A percentile compares a stretch with the other conserved stretches of the same genome.
phyloP scores from a whole-genome alignment of 2,888 invertebrate genomes.

The Troglohyphantes excavatus region DNA sequence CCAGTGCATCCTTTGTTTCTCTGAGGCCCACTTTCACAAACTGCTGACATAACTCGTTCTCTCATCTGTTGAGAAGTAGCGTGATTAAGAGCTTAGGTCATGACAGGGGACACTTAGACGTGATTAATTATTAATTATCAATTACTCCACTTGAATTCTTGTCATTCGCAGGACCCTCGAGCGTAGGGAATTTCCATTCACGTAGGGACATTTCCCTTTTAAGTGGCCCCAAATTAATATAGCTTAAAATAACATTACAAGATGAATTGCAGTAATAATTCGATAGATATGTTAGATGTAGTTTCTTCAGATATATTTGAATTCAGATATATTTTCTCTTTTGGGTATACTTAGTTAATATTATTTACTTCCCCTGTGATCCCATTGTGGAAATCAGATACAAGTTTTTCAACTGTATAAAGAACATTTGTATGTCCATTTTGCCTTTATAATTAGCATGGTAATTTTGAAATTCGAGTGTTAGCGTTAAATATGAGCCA shows the following conservation, averaged over 20 bases:
- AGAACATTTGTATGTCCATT: no score
- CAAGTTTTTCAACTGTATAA: no score
- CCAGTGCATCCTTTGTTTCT: neutral
- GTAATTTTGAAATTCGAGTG: no score
- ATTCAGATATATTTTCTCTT: no score
- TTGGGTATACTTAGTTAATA: no score
- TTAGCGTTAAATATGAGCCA: no score
- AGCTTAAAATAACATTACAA: neutral
- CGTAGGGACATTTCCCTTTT: neutral
- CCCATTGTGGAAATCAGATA: no score
- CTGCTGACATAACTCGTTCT: neutral
- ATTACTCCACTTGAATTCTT: conserved; percentile 13
- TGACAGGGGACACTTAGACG: conserved; percentile 1
- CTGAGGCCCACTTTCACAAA: neutral
- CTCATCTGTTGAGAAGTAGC: neutral
- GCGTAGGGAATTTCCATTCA: neutral
- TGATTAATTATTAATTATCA: conserved; percentile 31
- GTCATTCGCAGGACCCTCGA: neutral
- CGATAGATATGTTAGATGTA: no score
- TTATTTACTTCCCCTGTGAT: no score
- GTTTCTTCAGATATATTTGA: no score
- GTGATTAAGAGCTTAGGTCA: conserved; percentile 32
- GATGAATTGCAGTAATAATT: no score
- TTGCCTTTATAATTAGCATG: no score
- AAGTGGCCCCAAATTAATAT: neutral